Base-by-base conservation (phyloP, 1,140 invertebrate genomes). In the Lysiphlebus fabarum region DNA sequence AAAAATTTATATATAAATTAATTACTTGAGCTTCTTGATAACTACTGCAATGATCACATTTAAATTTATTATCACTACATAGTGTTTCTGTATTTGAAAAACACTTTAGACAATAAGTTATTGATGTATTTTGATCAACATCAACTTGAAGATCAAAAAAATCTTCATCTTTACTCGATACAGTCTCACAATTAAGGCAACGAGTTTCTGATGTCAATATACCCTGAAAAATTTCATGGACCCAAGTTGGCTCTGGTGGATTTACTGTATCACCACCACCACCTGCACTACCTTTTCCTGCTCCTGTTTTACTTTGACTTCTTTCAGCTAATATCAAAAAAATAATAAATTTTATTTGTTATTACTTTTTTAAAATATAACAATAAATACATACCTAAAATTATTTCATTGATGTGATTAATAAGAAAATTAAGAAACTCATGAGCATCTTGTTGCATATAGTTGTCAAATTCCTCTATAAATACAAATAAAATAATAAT, bases 381-480 rank as follows among this genome's bases (percentile, higher is more conserved):
- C n/a, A n/a, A n/a, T n/a, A n/a, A n/a, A n/a, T 51, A 33, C 26
- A 87, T 83, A 90, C 90, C 90, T 76, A 94, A 78, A 67, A 99
- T 91, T 64, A 93, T 93, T 83, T 94, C 92, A 82, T 93, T 94
- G 71, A 95, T 94, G 74, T 92, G 91, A 81, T 99, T 99, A 51
- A 99, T 93, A 49, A 99, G 84, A 80, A 98, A 99, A 79, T 99
- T 99, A 49, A 99, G 84, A 83, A 99, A 99, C 80, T 99, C 97
- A 77, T 99, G 97, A 48, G 97, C 97, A 89, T 99, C 97, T 83
- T 99, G 97, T 79, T 99, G 96, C 90, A 98, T 95, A 74, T 98
- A 99, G 79, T 99, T 99, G 80, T 99, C 96, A 85, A 99, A 99
- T 71, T 96, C 89, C 81, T 98, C 96, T 95, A 83, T 65, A 88